Conservation (phyloP, 64 coral and sea anemone genomes). For the Porites australiensis region DNA sequence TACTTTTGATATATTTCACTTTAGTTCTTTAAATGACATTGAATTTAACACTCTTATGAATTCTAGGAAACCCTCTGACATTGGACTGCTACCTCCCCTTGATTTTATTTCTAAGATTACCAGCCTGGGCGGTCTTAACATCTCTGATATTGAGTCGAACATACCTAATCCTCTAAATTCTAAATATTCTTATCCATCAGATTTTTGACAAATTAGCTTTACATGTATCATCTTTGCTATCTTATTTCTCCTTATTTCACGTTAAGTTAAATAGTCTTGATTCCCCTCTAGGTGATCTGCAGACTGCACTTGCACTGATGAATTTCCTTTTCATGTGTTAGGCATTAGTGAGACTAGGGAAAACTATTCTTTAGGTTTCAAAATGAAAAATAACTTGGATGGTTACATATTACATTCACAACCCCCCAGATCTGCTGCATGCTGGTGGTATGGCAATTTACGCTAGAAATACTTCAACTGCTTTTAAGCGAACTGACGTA, state of each 20-base stretch:
- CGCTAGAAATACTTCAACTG: too few species aligned
- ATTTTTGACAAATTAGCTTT: constrained; percentile 39
- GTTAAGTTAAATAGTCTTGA: too few species aligned
- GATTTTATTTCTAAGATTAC: constrained; percentile 28
- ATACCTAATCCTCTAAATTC: constrained; percentile 54
- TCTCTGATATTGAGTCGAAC: constrained; percentile 37
- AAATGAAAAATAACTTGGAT: too few species aligned
- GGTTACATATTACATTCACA: too few species aligned
- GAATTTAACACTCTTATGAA: constrained; percentile 18
- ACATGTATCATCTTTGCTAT: background rate
- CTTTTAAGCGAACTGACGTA: background rate
- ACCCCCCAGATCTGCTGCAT: too few species aligned
- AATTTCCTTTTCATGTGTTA: too few species aligned
- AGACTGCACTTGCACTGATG: too few species aligned
- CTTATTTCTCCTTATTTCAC: constrained; percentile 1
- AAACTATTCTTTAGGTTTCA: too few species aligned
- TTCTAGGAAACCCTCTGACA: constrained; percentile 27
- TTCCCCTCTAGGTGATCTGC: too few species aligned
- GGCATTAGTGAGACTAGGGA: too few species aligned
- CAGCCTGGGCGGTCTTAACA: background rate
- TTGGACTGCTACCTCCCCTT: background rate
- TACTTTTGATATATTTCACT: constrained; percentile 26
- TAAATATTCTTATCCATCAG: too few species aligned
- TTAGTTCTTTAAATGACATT: constrained; percentile 11
- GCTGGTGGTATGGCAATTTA: too few species aligned